A percentile compares a stretch with the other conserved stretches of the same genome.
Conservation (phyloP, 2,113 vertebrate species). For the Brienomyrus brachyistius region DNA sequence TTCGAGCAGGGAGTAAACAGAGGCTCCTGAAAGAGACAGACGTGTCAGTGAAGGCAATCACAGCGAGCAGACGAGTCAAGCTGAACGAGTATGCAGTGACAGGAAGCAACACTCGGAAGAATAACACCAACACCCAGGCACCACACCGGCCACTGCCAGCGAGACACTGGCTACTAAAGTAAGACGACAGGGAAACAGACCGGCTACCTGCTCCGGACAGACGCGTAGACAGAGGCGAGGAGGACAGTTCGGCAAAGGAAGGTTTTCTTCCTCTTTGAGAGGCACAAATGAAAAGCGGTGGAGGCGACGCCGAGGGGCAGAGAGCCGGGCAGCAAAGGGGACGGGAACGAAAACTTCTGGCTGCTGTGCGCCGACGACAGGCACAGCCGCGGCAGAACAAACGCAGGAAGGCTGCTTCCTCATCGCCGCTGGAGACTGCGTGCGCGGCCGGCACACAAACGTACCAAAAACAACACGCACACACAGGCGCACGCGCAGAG, state of each 20-base stretch:
- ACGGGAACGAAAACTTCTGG: slow-evolving; percentile 9
- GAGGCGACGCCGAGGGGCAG: neutral
- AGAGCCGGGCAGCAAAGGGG: neutral
- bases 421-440: slow-evolving; percentile 21
- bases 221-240: neutral
- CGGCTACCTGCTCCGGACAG: neutral
- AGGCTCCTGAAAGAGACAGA: slow-evolving; percentile 18
- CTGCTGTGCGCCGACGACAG: slow-evolving; percentile 21
- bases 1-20: slow-evolving; percentile 4
- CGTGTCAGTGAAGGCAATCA: neutral
- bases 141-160: neutral
- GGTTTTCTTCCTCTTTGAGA: neutral
- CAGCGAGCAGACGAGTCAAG: neutral
- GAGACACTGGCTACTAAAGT: neutral
- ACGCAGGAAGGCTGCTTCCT: slow-evolving; percentile 41
- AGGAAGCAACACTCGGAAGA: neutral
- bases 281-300: neutral
- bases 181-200: neutral
- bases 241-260: neutral
- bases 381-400: slow-evolving; percentile 35
- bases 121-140: neutral
- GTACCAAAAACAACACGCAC: slow-evolving; percentile 12
- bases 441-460: neutral
- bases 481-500: neutral
- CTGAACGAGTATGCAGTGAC: neutral